These are phyloP conservation scores for Eubasilissa regina DNA, from an alignment of 1,140 invertebrate species.

Conservation along the genomic window DNA sequence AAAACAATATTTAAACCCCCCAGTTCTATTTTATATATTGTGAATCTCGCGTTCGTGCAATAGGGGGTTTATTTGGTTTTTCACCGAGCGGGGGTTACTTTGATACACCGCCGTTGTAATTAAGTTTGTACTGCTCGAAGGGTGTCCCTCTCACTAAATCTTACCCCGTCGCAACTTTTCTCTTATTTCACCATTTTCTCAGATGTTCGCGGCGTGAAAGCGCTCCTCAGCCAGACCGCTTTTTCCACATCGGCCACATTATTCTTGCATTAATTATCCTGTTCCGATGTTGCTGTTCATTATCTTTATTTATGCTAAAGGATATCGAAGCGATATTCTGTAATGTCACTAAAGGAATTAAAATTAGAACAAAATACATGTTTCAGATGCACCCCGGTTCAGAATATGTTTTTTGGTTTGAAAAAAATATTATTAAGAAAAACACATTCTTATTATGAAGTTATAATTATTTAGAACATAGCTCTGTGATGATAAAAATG, in stretches of 20 bases:
- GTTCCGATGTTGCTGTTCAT: background rate
- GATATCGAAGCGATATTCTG: background rate
- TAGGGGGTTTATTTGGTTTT: constrained; percentile 22
- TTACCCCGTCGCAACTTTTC: background rate
- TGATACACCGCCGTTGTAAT: constrained; percentile 23
- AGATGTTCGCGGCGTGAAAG: constrained; percentile 7
- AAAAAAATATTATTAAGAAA: too few relatives aligned
- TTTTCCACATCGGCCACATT: constrained; percentile 22
- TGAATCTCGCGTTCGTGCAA: too few relatives aligned
- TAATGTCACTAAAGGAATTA: background rate
- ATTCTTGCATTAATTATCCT: background rate
- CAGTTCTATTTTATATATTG: too few relatives aligned
- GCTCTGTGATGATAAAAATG: too few relatives aligned
- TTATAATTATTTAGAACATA: too few relatives aligned
- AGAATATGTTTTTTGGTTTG: too few relatives aligned
- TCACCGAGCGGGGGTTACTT: constrained; percentile 1
- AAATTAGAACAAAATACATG: too few relatives aligned
- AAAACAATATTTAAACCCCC: too few relatives aligned
- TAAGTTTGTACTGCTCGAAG: constrained; percentile 7
- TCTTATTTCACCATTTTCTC: constrained; percentile 26
- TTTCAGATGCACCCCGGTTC: too few relatives aligned
- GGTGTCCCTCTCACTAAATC: constrained; percentile 25
- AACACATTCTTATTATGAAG: too few relatives aligned
- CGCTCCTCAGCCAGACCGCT: constrained; percentile 14
- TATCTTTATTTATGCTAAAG: background rate